phyloP scores from a whole-genome alignment of 2,888 invertebrate genomes.

The Perdita meconis region DNA sequence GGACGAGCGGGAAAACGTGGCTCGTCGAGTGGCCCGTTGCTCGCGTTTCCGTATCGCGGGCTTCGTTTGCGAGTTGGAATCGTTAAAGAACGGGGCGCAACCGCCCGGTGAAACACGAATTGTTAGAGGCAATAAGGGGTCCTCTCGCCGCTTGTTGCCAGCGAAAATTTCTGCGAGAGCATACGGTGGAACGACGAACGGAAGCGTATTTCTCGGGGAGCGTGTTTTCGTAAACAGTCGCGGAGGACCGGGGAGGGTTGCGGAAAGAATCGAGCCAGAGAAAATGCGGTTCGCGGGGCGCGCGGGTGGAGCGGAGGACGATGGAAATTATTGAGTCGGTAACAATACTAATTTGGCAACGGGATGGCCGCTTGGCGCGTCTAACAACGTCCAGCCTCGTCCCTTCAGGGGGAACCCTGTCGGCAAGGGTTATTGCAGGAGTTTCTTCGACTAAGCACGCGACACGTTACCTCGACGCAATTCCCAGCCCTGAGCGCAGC shows the following conservation, averaged over 20 bases:
- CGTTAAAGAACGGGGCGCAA: not conserved
- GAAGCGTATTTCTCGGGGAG: not conserved
- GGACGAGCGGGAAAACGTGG: not conserved
- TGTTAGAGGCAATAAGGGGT: slow-evolving; percentile 1
- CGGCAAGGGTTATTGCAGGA: slow-evolving; percentile 66
- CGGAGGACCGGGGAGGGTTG: not conserved
- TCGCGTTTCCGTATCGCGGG: not conserved
- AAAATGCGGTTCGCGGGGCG: slow-evolving; percentile 23
- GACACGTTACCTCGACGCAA: slow-evolving; percentile 53
- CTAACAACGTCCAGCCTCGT: slow-evolving; percentile 50
- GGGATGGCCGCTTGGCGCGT: slow-evolving; percentile 19
- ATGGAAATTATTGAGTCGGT: slow-evolving; percentile 48
- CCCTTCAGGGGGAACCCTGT: slow-evolving; percentile 51
- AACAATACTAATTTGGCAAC: slow-evolving; percentile 61
- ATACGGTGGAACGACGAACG: not conserved
- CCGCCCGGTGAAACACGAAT: not conserved
- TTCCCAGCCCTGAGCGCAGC: slow-evolving; percentile 61
- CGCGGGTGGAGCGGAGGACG: slow-evolving; percentile 37
- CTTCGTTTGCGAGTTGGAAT: not conserved
- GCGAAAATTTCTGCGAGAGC: not conserved
- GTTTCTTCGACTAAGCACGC: slow-evolving; percentile 64
- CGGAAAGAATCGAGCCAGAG: not conserved
- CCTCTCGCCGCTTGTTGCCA: not conserved
- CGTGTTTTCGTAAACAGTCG: slow-evolving; percentile 34
- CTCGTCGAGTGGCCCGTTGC: not conserved